These are phyloP conservation scores for Labeo rohita DNA, from an alignment of 2,113 vertebrate genomes.

Conservation along the genomic window DNA sequence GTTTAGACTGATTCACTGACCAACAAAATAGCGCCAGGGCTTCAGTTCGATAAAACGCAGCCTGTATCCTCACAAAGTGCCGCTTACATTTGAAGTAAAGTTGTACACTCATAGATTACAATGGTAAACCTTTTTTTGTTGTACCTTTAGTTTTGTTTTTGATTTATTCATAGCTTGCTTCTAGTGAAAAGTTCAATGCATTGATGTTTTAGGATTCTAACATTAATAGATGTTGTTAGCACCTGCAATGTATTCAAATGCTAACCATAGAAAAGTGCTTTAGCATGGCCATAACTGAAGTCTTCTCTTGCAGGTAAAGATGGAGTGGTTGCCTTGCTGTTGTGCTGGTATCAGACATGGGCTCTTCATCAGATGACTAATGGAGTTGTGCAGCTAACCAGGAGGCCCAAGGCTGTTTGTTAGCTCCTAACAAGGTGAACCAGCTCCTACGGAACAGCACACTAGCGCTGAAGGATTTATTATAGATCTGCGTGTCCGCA, in stretches of 20 bases:
- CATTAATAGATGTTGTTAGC: neutral
- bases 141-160: neutral
- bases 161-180: neutral
- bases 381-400: slow-evolving; percentile 61
- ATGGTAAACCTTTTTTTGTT: neutral
- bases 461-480: slow-evolving; percentile 58
- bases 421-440: slow-evolving; percentile 64
- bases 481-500: slow-evolving; percentile 54
- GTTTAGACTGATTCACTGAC: slow-evolving; percentile 56
- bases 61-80: slow-evolving; percentile 3
- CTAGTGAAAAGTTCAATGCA: neutral
- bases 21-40: slow-evolving; percentile 40
- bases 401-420: slow-evolving; percentile 61
- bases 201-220: neutral
- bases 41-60: slow-evolving; percentile 31
- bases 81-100: neutral
- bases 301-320: slow-evolving; percentile 50
- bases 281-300: slow-evolving; percentile 35
- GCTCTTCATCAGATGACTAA: slow-evolving; percentile 64
- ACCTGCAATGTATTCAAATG: neutral
- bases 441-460: slow-evolving; percentile 57
- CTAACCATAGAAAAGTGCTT: slow-evolving; percentile 17
- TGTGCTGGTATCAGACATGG: slow-evolving; percentile 57
- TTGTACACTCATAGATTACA: neutral
- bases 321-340: slow-evolving; percentile 51